Evolutionary conservation across 2,888 invertebrate genomes (phyloP).

Genomic region (Andricus quercusramuli): DNA sequence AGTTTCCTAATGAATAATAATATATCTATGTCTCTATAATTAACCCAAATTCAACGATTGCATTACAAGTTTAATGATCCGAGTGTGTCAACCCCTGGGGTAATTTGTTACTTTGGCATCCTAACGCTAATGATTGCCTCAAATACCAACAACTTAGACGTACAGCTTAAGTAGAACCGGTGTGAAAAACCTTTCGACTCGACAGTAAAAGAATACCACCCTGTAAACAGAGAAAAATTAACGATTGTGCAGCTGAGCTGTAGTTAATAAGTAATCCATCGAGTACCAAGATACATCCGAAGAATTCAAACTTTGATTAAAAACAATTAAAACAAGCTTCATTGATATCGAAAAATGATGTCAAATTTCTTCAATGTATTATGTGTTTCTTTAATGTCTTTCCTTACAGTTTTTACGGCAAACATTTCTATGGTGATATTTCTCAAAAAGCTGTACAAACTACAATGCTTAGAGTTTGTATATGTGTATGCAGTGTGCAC

Average conservation of each 20-base stretch:
- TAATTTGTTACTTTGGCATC: slow-evolving; percentile 54
- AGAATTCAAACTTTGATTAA: not conserved
- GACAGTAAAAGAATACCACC: slow-evolving; percentile 36
- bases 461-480: slow-evolving; percentile 5
- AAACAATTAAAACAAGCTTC: not conserved
- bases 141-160: slow-evolving; percentile 48
- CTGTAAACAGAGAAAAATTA: slow-evolving; percentile 51
- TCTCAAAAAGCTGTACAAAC: slow-evolving; percentile 26
- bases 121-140: slow-evolving; percentile 47
- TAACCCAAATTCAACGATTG: slow-evolving; percentile 56
- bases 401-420: too few relatives aligned
- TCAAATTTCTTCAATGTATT: too few relatives aligned
- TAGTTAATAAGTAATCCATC: too few relatives aligned
- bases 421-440: not conserved
- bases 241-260: slow-evolving; percentile 40
- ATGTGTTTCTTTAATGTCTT: too few relatives aligned
- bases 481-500: not conserved
- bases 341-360: too few relatives aligned
- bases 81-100: slow-evolving; percentile 51
- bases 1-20: not conserved
- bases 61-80: slow-evolving; percentile 60
- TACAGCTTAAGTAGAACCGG: slow-evolving; percentile 24
- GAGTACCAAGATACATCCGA: too few relatives aligned
- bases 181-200: slow-evolving; percentile 43
- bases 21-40: slow-evolving; percentile 49